Conservation (phyloP, 1,140 invertebrate genomes). For the Drosophila subobscura region DNA sequence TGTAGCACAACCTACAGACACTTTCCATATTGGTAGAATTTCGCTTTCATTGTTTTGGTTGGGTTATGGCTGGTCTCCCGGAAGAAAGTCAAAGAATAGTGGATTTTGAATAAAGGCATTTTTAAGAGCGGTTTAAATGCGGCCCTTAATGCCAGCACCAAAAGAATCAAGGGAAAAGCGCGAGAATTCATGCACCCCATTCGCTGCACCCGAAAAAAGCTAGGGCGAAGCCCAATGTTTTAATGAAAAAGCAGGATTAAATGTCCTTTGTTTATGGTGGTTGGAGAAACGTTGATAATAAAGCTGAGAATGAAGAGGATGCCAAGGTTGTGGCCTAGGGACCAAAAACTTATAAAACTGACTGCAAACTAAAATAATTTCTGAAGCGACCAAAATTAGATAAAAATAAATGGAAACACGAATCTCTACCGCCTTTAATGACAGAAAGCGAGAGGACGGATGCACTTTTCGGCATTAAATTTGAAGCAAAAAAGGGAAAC, state of each 20-base stretch:
- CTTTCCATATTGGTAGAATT: too few species aligned
- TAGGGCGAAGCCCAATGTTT: constrained; percentile 63
- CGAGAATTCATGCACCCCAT: not conserved
- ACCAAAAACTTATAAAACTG: too few species aligned
- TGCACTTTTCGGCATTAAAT: not conserved
- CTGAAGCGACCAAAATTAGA: too few species aligned
- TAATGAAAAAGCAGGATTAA: constrained; percentile 59
- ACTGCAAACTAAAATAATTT: too few species aligned
- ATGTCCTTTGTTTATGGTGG: constrained; percentile 5
- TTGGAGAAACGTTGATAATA: constrained; percentile 1
- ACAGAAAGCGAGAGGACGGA: not conserved
- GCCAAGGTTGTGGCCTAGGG: constrained; percentile 23
- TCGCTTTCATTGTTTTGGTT: not conserved
- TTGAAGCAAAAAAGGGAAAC: not conserved
- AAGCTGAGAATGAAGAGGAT: constrained; percentile 17
- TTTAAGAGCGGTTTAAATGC: too few species aligned
- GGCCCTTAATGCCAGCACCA: too few species aligned
- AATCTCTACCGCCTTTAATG: not conserved
- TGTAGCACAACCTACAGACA: not conserved
- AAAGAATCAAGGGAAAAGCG: too few species aligned
- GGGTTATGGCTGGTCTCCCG: constrained; percentile 18
- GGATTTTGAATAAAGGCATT: not conserved
- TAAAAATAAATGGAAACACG: too few species aligned
- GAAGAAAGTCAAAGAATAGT: too few species aligned
- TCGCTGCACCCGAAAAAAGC: constrained; percentile 48